Evolutionary conservation across 1,140 invertebrate species (phyloP).

Genomic region (Carposina sasakii): DNA sequence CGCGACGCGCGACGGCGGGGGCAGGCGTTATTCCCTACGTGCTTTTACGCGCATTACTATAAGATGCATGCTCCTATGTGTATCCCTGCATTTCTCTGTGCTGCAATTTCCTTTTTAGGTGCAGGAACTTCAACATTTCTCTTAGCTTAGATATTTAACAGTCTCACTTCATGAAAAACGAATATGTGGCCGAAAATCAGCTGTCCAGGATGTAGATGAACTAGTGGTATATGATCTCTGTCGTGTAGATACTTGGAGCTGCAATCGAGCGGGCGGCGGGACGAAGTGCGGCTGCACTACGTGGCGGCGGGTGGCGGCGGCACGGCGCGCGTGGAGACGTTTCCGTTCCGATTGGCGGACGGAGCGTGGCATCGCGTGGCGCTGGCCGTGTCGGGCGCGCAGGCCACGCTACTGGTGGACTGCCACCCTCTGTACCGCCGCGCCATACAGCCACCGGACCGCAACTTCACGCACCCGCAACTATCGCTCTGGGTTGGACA

Average conservation of each 20-base stretch:
- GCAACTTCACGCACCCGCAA: constrained; percentile 81
- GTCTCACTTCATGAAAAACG: too few relatives aligned
- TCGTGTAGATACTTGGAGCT: constrained; percentile 91
- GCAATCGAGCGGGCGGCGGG: constrained; percentile 89
- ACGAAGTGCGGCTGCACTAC: constrained; percentile 87
- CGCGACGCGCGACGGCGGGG: constrained; percentile 47
- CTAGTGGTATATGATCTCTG: too few relatives aligned
- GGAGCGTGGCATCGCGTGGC: constrained; percentile 90
- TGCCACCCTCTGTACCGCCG: constrained; percentile 88
- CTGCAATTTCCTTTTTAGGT: too few relatives aligned
- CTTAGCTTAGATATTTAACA: too few relatives aligned
- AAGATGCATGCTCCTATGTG: too few relatives aligned
- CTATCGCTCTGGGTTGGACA: constrained; percentile 90
- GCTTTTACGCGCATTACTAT: too few relatives aligned
- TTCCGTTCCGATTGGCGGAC: constrained; percentile 89
- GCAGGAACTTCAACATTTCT: too few relatives aligned
- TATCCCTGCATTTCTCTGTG: too few relatives aligned
- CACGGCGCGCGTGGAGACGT: constrained; percentile 84
- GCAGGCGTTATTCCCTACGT: too few relatives aligned
- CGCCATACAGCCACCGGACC: constrained; percentile 77
- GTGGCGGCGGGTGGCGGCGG: constrained; percentile 76
- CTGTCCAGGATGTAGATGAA: too few relatives aligned
- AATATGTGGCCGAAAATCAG: too few relatives aligned
- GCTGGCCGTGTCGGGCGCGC: constrained; percentile 84
- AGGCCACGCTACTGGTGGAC: constrained; percentile 88